Percentiles rank a stretch among this genome's conserved stretches.
Evolutionary conservation across 1,140 invertebrate species (phyloP).

Genomic region (Anastatus disparis): DNA sequence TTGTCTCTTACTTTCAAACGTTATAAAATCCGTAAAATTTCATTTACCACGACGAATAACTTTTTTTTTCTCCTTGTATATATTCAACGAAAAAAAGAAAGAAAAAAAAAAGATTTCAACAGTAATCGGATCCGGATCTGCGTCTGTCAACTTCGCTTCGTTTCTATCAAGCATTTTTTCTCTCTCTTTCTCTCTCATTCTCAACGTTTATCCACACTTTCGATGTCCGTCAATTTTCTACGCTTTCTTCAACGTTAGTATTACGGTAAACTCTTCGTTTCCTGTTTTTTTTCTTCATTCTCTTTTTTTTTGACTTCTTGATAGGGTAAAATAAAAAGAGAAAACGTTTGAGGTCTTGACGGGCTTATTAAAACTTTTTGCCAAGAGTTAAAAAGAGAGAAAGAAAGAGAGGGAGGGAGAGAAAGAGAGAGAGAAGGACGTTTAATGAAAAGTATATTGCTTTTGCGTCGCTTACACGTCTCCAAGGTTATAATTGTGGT

Average conservation of each 20-base stretch:
- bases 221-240: conserved; percentile 43
- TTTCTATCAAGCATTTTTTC: conserved; percentile 12
- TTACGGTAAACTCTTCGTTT: conserved; percentile 34
- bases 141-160: conserved; percentile 31
- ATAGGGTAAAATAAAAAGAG: no score
- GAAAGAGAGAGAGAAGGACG: no score
- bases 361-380: conserved; percentile 38
- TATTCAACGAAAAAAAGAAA: no score
- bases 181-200: conserved; percentile 5
- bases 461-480: neutral
- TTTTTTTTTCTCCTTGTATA: conserved; percentile 60
- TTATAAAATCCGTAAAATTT: conserved; percentile 45
- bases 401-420: no score
- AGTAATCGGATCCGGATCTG: conserved; percentile 47
- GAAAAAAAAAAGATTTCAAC: no score
- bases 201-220: conserved; percentile 21
- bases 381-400: no score
- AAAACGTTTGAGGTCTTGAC: neutral
- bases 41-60: conserved; percentile 63
- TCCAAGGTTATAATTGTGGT: neutral
- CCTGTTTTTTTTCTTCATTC: neutral
- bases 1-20: neutral
- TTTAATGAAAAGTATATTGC: conserved; percentile 24
- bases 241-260: conserved; percentile 30
- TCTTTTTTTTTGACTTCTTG: neutral